A percentile compares a stretch with the other conserved stretches of the same genome.
phyloP scores from a whole-genome alignment of 1,140 invertebrate species.

The Eupeodes corollae region DNA sequence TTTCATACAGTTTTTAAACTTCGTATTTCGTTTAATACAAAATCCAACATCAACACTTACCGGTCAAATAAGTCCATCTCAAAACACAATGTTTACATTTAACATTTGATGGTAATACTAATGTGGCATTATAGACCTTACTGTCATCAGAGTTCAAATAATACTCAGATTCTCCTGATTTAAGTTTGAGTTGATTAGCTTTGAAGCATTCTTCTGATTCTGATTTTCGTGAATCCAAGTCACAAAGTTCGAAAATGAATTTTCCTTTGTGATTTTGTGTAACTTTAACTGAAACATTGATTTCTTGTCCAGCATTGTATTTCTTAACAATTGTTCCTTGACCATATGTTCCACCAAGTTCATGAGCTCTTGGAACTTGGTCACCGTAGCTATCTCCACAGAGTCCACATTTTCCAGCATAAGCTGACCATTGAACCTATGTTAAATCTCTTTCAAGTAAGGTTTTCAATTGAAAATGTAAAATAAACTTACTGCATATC shows the following conservation, averaged over 20 bases:
- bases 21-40: too few relatives aligned
- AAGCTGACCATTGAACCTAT: slow-evolving; percentile 30
- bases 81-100: background rate
- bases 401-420: slow-evolving; percentile 42
- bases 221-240: slow-evolving; percentile 20
- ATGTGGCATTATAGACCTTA: background rate
- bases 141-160: too few relatives aligned
- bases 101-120: too few relatives aligned
- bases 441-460: background rate
- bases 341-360: slow-evolving; percentile 46
- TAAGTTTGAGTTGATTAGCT: slow-evolving; percentile 33
- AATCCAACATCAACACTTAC: too few relatives aligned
- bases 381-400: slow-evolving; percentile 41
- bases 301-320: slow-evolving; percentile 23
- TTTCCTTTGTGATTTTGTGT: slow-evolving; percentile 40
- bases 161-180: slow-evolving; percentile 22
- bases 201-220: slow-evolving; percentile 47
- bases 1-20: too few relatives aligned
- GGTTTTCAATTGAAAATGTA: background rate
- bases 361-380: slow-evolving; percentile 42
- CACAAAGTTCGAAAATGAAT: slow-evolving; percentile 43
- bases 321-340: slow-evolving; percentile 39
- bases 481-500: slow-evolving; percentile 26
- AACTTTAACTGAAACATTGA: slow-evolving; percentile 25
- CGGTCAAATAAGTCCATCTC: background rate